A percentile compares a stretch with the other conserved stretches of the same genome.
Conservation (phyloP, 1,140 invertebrate species). For the Drosophila neocordata region DNA sequence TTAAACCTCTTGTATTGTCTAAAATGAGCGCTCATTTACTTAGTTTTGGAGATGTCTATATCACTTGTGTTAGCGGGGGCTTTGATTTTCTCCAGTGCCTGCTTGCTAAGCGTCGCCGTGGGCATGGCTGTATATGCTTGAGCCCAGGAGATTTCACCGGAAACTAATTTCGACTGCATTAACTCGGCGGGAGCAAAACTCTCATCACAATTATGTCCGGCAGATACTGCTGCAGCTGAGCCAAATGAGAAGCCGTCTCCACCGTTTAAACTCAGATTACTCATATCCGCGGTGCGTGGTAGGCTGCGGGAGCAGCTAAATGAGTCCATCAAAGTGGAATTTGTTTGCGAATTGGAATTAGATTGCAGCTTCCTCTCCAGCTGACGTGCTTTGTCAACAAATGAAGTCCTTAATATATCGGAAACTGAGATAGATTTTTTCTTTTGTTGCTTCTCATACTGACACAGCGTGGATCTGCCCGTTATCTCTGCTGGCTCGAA, state of each 20-base stretch:
- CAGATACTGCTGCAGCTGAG: conserved; percentile 20
- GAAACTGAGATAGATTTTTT: conserved; percentile 55
- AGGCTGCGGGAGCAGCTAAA: conserved; percentile 62
- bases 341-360: conserved; percentile 16
- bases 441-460: conserved; percentile 20
- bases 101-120: conserved; percentile 61
- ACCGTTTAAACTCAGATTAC: conserved; percentile 56
- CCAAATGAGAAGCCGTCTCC: conserved; percentile 68
- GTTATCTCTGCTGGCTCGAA: conserved; percentile 16
- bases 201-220: conserved; percentile 46
- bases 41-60: conserved; percentile 63
- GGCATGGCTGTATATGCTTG: conserved; percentile 74
- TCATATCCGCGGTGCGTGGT: conserved; percentile 72
- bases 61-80: conserved; percentile 30
- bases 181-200: conserved; percentile 72
- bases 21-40: conserved; percentile 25
- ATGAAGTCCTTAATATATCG: conserved; percentile 64
- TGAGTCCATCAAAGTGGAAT: conserved; percentile 40
- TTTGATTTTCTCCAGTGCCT: conserved; percentile 59
- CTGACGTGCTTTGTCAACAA: conserved; percentile 68
- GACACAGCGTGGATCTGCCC: conserved; percentile 59
- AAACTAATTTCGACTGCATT: conserved; percentile 73
- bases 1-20: neutral
- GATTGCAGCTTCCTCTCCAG: conserved; percentile 49
- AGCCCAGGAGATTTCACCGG: conserved; percentile 77